Evolutionary conservation across 2,888 invertebrate genomes (phyloP).

Genomic region (Patella caerulea): DNA sequence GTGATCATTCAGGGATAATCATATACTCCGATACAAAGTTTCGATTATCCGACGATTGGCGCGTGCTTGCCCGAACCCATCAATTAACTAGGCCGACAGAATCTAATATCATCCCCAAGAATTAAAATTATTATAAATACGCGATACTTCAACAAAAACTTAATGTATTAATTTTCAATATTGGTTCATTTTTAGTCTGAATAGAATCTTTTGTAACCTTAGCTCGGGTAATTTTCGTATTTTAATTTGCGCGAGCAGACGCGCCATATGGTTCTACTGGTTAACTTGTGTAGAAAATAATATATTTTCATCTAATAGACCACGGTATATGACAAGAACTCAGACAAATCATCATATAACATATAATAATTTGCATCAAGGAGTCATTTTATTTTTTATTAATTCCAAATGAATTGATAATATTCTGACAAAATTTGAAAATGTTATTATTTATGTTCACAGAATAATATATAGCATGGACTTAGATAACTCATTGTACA

Average conservation of each 20-base stretch:
- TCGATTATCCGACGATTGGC: slow-evolving; percentile 9
- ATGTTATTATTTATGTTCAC: too few species aligned
- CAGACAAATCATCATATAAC: too few species aligned
- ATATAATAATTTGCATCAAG: too few species aligned
- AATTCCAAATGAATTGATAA: too few species aligned
- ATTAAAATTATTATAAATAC: slow-evolving; percentile 4
- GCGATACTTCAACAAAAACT: slow-evolving; percentile 1
- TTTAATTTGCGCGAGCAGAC: neutral
- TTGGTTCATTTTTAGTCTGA: neutral
- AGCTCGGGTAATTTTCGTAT: neutral
- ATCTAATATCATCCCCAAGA: neutral
- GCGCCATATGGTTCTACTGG: neutral
- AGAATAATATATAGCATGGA: too few species aligned
- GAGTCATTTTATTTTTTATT: too few species aligned
- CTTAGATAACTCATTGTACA: too few species aligned
- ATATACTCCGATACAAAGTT: neutral
- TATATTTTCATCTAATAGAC: too few species aligned
- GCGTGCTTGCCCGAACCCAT: neutral
- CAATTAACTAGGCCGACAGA: slow-evolving; percentile 6
- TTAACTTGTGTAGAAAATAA: too few species aligned
- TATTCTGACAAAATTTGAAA: too few species aligned
- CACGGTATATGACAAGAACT: too few species aligned
- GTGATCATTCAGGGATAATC: slow-evolving; percentile 1
- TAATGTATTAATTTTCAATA: slow-evolving; percentile 13
- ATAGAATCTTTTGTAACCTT: neutral